Evolutionary conservation across 2,113 vertebrate species (phyloP).

Genomic region (Puffinus mauretanicus): DNA sequence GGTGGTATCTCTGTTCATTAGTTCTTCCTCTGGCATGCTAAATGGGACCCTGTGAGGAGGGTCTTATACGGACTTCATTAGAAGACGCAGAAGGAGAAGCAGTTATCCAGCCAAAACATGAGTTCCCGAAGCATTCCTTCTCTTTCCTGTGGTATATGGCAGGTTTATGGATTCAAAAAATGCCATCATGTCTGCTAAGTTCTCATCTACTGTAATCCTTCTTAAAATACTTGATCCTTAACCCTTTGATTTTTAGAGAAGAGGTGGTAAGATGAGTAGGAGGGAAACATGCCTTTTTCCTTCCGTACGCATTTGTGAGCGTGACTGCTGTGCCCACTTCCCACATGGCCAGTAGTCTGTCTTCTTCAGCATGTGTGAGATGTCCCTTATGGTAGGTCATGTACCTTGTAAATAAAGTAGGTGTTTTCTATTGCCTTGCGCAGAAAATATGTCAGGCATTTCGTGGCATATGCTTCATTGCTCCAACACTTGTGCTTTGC

Average conservation of each 20-base stretch:
- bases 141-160: neutral
- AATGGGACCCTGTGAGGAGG: neutral
- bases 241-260: neutral
- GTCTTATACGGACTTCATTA: neutral
- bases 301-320: neutral
- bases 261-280: slow-evolving; percentile 3
- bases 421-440: slow-evolving; percentile 36
- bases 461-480: slow-evolving; percentile 10
- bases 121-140: neutral
- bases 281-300: slow-evolving; percentile 15
- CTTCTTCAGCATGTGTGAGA: slow-evolving; percentile 50
- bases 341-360: slow-evolving; percentile 59
- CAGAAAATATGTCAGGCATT: slow-evolving; percentile 53
- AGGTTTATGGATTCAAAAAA: neutral
- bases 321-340: slow-evolving; percentile 51
- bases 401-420: slow-evolving; percentile 31
- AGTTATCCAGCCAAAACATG: neutral
- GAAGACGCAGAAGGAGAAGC: neutral
- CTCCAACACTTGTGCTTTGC: neutral
- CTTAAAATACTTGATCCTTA: slow-evolving; percentile 11
- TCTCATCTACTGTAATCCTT: neutral
- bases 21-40: neutral
- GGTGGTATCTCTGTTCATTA: neutral
- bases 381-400: slow-evolving; percentile 20
- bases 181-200: neutral